phyloP scores from a whole-genome alignment of 2,888 invertebrate species.

The Allacma fusca region DNA sequence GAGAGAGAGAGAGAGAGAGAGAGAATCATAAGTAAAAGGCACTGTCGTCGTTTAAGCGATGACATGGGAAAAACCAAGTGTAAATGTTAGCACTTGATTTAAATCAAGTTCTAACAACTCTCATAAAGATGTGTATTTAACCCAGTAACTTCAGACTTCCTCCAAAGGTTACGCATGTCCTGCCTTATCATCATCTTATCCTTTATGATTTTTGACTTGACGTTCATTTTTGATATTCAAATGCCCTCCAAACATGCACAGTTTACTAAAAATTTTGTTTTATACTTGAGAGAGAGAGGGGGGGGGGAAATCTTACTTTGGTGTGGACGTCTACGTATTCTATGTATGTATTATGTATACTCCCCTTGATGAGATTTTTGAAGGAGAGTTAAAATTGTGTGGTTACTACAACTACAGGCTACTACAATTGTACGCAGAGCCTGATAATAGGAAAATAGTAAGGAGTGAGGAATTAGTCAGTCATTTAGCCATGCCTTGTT shows the following conservation, averaged over 20 bases:
- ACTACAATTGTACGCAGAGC: too few species aligned
- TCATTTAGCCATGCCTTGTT: too few species aligned
- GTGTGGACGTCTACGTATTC: too few species aligned
- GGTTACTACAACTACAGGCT: too few species aligned
- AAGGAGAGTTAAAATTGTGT: too few species aligned
- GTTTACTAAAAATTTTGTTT: not conserved
- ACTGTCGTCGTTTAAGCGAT: constrained; percentile 9
- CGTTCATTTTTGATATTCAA: not conserved
- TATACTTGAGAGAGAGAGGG: not conserved
- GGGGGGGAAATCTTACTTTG: not conserved
- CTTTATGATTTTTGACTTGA: not conserved
- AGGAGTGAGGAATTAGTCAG: too few species aligned
- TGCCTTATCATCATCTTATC: constrained; percentile 4
- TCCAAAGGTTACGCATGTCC: constrained; percentile 7
- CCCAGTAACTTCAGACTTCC: not conserved
- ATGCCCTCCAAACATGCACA: not conserved
- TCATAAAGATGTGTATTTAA: constrained; percentile 4
- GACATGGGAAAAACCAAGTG: not conserved
- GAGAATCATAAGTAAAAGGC: not conserved
- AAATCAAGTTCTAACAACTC: constrained; percentile 4
- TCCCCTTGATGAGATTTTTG: too few species aligned
- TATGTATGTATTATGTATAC: too few species aligned
- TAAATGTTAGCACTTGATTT: constrained; percentile 16
- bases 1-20: not conserved
- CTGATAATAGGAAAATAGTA: too few species aligned